phyloP scores from a whole-genome alignment of 2,797 vertebrate species.

The Rhabdomys pumilio region DNA sequence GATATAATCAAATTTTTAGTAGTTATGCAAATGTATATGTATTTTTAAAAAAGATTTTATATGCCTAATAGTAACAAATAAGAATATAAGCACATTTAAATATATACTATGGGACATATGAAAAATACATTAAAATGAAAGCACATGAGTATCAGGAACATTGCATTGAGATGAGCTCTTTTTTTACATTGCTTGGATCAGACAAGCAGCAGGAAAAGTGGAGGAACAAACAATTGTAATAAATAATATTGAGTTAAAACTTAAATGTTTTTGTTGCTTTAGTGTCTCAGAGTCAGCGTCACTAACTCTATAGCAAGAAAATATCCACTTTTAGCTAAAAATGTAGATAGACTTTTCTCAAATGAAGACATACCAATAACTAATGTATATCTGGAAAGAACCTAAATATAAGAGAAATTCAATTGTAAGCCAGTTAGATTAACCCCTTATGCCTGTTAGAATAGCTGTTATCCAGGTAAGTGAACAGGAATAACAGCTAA shows the following conservation, averaged over 20 bases:
- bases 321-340: background rate
- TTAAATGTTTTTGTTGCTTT: background rate
- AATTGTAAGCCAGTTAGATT: background rate
- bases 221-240: background rate
- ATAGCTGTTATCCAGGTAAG: background rate
- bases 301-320: background rate
- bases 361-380: background rate
- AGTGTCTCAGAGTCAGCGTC: background rate
- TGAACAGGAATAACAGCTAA: background rate
- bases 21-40: background rate
- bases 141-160: fast-evolving
- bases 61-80: background rate
- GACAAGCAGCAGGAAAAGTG: background rate
- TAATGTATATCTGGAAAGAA: background rate
- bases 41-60: background rate
- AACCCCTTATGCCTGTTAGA: background rate
- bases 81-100: background rate
- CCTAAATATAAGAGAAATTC: background rate
- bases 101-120: background rate
- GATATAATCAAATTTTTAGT: background rate
- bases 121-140: background rate
- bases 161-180: background rate
- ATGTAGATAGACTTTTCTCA: background rate
- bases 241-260: background rate
- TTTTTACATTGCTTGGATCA: background rate